Conservation (phyloP, 2,888 invertebrate species). For the Megamerina dolium region DNA sequence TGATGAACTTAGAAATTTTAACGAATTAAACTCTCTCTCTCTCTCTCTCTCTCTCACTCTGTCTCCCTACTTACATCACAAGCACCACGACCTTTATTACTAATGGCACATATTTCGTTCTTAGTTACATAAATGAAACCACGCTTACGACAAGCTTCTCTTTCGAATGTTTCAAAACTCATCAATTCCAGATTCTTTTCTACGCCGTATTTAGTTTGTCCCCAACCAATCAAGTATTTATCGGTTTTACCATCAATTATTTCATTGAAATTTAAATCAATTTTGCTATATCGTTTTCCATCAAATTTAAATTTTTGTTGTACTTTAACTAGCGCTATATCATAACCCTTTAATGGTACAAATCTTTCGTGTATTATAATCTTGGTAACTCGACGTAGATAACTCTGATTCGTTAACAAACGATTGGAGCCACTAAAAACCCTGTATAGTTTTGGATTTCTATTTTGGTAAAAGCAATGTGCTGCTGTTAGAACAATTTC, state of each 20-base stretch:
- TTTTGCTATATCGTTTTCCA: constrained; percentile 18
- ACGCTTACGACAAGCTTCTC: constrained; percentile 23
- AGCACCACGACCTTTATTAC: constrained; percentile 33
- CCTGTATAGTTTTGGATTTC: constrained; percentile 16
- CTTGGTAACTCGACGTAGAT: constrained; percentile 24
- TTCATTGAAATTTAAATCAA: constrained; percentile 31
- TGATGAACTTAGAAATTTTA: not conserved
- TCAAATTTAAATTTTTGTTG: constrained; percentile 27
- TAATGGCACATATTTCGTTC: constrained; percentile 39
- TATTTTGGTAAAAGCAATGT: constrained; percentile 31
- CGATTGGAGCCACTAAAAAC: constrained; percentile 27
- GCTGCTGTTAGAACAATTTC: constrained; percentile 40
- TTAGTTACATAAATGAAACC: constrained; percentile 29
- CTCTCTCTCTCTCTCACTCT: too few species aligned
- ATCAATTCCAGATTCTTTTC: constrained; percentile 26
- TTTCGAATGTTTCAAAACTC: constrained; percentile 31
- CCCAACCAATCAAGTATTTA: constrained; percentile 39
- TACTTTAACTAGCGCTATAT: constrained; percentile 36
- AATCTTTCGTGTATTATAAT: constrained; percentile 31
- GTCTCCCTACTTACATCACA: constrained; percentile 41
- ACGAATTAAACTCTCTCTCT: too few species aligned
- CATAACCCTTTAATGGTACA: constrained; percentile 29
- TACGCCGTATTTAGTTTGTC: constrained; percentile 22
- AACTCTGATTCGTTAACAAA: constrained; percentile 16
- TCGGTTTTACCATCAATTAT: constrained; percentile 31